Evolutionary conservation across 1,140 invertebrate species (phyloP).

Genomic region (Orchesella cincta): DNA sequence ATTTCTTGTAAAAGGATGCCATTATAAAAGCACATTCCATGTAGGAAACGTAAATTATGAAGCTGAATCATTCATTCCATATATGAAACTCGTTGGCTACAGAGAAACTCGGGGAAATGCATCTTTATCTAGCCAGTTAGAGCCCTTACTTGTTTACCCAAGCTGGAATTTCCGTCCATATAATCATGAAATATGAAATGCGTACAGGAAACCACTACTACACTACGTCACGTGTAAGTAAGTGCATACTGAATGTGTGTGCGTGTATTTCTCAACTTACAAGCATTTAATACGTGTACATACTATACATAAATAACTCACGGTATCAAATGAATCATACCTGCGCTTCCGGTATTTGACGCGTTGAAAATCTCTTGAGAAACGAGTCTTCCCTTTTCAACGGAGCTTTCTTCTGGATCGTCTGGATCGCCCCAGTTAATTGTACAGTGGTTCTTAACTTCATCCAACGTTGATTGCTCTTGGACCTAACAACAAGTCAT

Average conservation of each 20-base stretch:
- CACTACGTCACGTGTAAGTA: not conserved
- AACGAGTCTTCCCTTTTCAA: conserved; percentile 92
- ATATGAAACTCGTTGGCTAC: no score
- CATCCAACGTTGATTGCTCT: conserved; percentile 91
- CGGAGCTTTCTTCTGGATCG: conserved; percentile 71
- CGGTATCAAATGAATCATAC: conserved; percentile 54
- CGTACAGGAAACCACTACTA: not conserved
- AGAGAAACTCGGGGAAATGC: no score
- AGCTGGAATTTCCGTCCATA: not conserved
- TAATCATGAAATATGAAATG: not conserved
- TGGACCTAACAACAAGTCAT: conserved; percentile 66
- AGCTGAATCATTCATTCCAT: no score
- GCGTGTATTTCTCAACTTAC: not conserved
- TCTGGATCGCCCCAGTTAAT: conserved; percentile 78
- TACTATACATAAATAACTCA: no score
- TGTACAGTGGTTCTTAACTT: conserved; percentile 90
- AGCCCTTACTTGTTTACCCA: not conserved
- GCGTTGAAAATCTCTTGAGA: conserved; percentile 87
- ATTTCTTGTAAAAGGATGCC: no score
- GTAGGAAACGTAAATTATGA: no score
- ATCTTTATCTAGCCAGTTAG: no score
- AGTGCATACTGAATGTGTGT: not conserved
- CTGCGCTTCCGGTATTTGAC: conserved; percentile 83
- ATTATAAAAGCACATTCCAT: no score
- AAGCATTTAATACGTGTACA: not conserved